Percentiles rank a stretch among this genome's conserved stretches.
These are phyloP conservation scores for Lutraria lutraria DNA, from an alignment of 2,888 invertebrate species.

Conservation along the genomic window DNA sequence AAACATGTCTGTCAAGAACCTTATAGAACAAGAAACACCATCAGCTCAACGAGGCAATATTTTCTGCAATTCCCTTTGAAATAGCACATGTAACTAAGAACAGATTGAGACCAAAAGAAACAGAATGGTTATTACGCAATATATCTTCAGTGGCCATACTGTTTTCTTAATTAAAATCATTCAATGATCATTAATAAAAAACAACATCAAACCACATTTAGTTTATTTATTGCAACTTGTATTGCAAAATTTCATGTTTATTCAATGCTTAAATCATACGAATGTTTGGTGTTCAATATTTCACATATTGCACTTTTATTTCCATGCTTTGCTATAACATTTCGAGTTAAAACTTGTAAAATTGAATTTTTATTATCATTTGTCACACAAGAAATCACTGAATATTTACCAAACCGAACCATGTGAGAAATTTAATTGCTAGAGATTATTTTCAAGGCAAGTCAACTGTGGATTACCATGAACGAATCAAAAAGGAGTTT, in stretches of 20 bases:
- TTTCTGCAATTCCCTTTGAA: background rate
- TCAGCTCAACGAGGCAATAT: background rate
- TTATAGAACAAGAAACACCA: background rate
- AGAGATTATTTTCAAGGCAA: slow-evolving; percentile 10
- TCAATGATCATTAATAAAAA: too few species aligned
- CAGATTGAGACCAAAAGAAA: too few species aligned
- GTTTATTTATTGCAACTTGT: too few species aligned
- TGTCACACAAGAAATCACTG: slow-evolving; percentile 19
- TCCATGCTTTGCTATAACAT: background rate
- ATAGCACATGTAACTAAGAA: background rate
- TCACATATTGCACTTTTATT: background rate
- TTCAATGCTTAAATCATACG: background rate
- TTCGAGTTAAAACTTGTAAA: background rate
- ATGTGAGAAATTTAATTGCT: slow-evolving; percentile 23
- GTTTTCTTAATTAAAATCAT: too few species aligned
- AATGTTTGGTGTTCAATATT: background rate
- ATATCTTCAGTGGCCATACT: too few species aligned
- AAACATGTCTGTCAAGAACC: too few species aligned
- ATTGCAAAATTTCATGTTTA: background rate
- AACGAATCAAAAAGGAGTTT: background rate
- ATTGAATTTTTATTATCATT: slow-evolving; percentile 19
- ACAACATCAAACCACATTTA: too few species aligned
- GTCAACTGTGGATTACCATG: slow-evolving; percentile 3
- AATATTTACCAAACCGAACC: slow-evolving; percentile 2
- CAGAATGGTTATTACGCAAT: too few species aligned